These are phyloP conservation scores for Crepidodera aurea DNA, from an alignment of 2,888 invertebrate species.

Conservation along the genomic window DNA sequence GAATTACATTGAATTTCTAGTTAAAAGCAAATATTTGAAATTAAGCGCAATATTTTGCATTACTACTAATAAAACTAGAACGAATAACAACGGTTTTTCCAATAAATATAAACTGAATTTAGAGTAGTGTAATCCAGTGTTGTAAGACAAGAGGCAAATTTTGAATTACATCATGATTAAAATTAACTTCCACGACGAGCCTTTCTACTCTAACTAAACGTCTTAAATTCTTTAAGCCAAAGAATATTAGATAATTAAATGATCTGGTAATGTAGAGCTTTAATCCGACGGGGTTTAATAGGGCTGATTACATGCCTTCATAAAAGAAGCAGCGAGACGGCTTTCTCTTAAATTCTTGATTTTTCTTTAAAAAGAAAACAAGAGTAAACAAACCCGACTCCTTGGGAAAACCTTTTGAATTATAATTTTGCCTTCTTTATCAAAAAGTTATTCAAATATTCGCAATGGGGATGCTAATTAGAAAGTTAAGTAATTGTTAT, in stretches of 20 bases:
- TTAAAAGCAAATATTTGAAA: too few species aligned
- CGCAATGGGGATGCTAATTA: not conserved
- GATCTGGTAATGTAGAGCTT: constrained; percentile 13
- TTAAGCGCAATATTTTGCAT: too few species aligned
- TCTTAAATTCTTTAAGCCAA: constrained; percentile 13
- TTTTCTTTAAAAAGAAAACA: constrained; percentile 18
- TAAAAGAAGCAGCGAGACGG: not conserved
- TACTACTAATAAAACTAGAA: too few species aligned
- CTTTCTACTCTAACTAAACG: too few species aligned
- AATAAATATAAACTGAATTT: too few species aligned
- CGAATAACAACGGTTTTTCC: too few species aligned
- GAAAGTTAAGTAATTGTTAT: constrained; percentile 6
- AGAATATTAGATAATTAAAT: constrained; percentile 22
- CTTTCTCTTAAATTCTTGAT: constrained; percentile 19
- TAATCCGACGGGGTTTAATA: constrained; percentile 11
- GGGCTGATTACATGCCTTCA: constrained; percentile 18
- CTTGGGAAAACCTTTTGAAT: constrained; percentile 5
- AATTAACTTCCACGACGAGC: too few species aligned
- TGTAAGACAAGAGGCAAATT: too few species aligned
- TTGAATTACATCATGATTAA: too few species aligned
- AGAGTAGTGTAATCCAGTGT: too few species aligned
- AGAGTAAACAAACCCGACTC: not conserved
- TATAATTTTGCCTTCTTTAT: not conserved
- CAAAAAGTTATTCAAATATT: constrained; percentile 9
- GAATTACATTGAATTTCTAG: too few species aligned